Base-by-base conservation (phyloP, 2,113 vertebrate species). In the Scopus umbretta region DNA sequence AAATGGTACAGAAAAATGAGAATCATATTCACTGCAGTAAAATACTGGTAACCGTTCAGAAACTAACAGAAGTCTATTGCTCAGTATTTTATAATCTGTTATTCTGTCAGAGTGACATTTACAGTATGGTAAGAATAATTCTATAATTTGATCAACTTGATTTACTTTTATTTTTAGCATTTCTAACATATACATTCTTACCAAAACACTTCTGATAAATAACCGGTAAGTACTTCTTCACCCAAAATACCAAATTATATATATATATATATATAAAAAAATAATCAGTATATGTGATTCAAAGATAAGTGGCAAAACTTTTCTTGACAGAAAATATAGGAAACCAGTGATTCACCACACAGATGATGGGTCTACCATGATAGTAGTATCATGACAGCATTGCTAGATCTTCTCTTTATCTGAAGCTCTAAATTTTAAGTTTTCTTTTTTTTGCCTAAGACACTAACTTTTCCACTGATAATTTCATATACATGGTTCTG, bases 41-140 rank as follows among this genome's bases (percentile, higher is more conserved):
- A 91, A 91, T 92, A 93, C 84, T 91, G 89, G 80, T 89, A 92
- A 56, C 94, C 74, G 56, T 92, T 92, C 56, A 94, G 94, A 95
- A 96, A 92, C 73, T 74, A 91, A 82, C 95, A 97, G 97, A 96
- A 97, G 97, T 92, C 97, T 80, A 15, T 45, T 32, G 88, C 73
- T 97, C 66, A 61, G 84, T 75, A 87, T 72, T 94, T 82, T 68
- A 80, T 86, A 91, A 81, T 92, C 76, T 88, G 62, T 81, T 94
- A 70, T 91, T 89, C 61, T 89, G 65, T 82, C 83, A 87, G 14
- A n/a, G 66, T 89, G 96, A 92, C 70, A 94, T 97, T 96, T 95
- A 72, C 86, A 91, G 73, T 91, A 75, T 72, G 80, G 65, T 61
- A 91, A 81, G 88, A 89, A 91, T 67, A 92, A 89, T 34, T 62